Evolutionary conservation across 64 coral and sea anemone species (phyloP).

Genomic region (Dendrophyllia cribrosa): DNA sequence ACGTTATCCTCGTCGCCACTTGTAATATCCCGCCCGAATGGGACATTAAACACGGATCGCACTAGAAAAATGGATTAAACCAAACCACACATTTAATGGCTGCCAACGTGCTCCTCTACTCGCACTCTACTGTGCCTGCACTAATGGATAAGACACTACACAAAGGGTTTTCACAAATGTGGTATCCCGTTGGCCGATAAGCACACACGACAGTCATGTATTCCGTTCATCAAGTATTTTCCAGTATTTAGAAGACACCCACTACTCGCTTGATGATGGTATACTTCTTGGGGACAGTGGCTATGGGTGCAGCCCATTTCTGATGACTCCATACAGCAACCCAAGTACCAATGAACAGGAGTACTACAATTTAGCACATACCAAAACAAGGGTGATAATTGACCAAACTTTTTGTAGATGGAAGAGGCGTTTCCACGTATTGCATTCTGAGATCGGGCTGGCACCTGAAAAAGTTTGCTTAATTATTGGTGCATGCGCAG

Average conservation of each 20-base stretch:
- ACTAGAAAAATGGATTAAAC: constrained; percentile 21
- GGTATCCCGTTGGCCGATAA: constrained; percentile 49
- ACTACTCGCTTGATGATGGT: constrained; percentile 44
- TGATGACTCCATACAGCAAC: constrained; percentile 48
- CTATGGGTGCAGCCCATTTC: constrained; percentile 35
- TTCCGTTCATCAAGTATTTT: constrained; percentile 34
- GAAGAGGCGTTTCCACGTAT: constrained; percentile 7
- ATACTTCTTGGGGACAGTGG: constrained; percentile 45
- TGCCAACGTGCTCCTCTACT: not conserved
- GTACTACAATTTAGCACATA: not conserved
- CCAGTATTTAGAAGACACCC: constrained; percentile 19
- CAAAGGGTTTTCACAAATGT: constrained; percentile 66
- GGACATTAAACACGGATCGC: not conserved
- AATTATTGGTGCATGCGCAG: constrained; percentile 22
- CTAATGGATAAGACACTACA: constrained; percentile 22
- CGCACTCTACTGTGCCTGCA: not conserved
- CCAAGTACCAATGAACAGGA: not conserved
- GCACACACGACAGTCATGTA: constrained; percentile 43
- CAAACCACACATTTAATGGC: not conserved
- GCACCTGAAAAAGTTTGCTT: constrained; percentile 39
- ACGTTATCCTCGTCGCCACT: not conserved
- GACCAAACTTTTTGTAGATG: constrained; percentile 48
- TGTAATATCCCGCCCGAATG: not conserved
- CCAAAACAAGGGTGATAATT: constrained; percentile 41
- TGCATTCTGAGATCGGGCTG: constrained; percentile 54